Percentiles rank a stretch among this genome's conserved stretches.
phyloP scores from a whole-genome alignment of 2,888 invertebrate species.

The Arctia plantaginis region DNA sequence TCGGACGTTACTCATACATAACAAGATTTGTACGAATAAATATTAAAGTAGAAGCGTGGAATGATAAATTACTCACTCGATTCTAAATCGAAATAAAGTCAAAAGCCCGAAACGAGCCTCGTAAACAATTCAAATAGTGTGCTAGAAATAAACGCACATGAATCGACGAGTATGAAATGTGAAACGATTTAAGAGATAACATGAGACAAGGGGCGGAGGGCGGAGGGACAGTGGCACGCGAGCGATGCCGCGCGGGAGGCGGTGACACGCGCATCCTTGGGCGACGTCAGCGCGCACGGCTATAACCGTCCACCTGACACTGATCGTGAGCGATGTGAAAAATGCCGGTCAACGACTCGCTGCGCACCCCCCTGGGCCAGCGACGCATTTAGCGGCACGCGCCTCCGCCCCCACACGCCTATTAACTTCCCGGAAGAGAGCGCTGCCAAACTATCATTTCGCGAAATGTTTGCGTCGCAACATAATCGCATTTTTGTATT shows the following conservation, averaged over 20 bases:
- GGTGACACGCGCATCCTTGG: constrained; percentile 23
- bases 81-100: constrained; percentile 37
- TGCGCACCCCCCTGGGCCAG: constrained; percentile 39
- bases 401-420: constrained; percentile 31
- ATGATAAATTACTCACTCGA: constrained; percentile 51
- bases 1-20: constrained; percentile 7
- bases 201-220: constrained; percentile 24
- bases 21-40: constrained; percentile 18
- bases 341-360: constrained; percentile 63
- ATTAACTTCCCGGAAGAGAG: constrained; percentile 59
- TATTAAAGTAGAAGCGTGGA: constrained; percentile 22
- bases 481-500: constrained; percentile 38
- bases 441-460: constrained; percentile 55
- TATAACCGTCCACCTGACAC: constrained; percentile 56
- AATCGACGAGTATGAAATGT: constrained; percentile 54
- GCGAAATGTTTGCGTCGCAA: constrained; percentile 48
- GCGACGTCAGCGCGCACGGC: constrained; percentile 43
- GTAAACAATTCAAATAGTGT: constrained; percentile 55
- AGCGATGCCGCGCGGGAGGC: constrained; percentile 15
- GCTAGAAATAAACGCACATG: constrained; percentile 57
- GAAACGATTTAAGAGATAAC: constrained; percentile 43
- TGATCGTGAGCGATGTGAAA: constrained; percentile 54
- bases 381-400: constrained; percentile 43
- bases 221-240: constrained; percentile 15
- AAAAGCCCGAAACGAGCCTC: constrained; percentile 50